These are phyloP conservation scores for Karalla daura DNA, from an alignment of 2,797 vertebrate species.

Conservation along the genomic window DNA sequence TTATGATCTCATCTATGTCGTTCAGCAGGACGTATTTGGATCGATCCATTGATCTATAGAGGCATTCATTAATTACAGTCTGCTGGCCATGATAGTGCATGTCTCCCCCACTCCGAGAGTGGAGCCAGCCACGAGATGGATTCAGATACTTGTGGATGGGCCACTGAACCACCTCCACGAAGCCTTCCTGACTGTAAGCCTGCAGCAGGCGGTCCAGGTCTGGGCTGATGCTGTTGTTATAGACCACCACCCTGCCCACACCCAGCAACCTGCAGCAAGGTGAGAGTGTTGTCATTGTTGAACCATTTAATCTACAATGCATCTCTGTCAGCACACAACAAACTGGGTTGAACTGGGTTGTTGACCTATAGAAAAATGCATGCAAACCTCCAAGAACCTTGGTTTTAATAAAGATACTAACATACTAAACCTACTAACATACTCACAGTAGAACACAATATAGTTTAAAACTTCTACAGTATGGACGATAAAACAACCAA, in stretches of 20 bases:
- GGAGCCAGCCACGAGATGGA: conserved; percentile 50
- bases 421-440: no score
- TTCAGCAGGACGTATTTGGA: conserved; percentile 71
- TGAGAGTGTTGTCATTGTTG: no score
- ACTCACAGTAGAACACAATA: no score
- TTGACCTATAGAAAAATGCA: no score
- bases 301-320: no score
- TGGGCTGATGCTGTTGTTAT: conserved; percentile 64
- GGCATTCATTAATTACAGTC: conserved; percentile 74
- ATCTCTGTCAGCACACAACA: no score
- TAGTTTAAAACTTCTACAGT: no score
- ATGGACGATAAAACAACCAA: no score
- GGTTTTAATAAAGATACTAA: no score
- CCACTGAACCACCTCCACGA: conserved; percentile 70
- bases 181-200: conserved; percentile 56
- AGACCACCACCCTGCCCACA: conserved; percentile 61
- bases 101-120: conserved; percentile 35
- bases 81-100: conserved; percentile 76
- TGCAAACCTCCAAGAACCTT: no score
- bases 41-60: conserved; percentile 75
- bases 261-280: conserved; percentile 56
- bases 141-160: conserved; percentile 52
- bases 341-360: no score
- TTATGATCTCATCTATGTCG: conserved; percentile 78
- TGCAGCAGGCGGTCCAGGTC: conserved; percentile 48